These are phyloP conservation scores for Lasioglossum albipes DNA, from an alignment of 1,140 invertebrate genomes.

Conservation along the genomic window DNA sequence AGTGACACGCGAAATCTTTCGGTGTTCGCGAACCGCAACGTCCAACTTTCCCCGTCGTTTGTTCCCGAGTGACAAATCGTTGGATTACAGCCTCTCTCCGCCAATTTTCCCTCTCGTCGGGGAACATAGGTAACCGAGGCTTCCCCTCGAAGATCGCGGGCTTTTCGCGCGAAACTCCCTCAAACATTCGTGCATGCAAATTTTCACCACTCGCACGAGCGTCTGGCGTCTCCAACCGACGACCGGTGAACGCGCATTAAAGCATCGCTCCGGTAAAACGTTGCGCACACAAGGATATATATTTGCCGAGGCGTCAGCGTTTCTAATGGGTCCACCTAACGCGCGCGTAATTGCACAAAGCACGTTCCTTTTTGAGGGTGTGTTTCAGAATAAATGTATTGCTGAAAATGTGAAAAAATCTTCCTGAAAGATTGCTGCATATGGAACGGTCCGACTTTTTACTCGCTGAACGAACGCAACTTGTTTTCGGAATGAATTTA, in stretches of 20 bases:
- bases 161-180: not conserved
- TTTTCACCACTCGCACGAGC: not conserved
- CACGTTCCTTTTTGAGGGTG: no score
- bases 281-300: not conserved
- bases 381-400: no score
- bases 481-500: no score
- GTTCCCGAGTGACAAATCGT: constrained; percentile 9
- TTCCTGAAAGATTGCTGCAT: no score
- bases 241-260: not conserved
- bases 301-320: no score
- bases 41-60: not conserved
- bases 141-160: not conserved
- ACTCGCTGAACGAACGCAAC: no score
- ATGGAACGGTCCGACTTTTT: no score
- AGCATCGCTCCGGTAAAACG: constrained; percentile 7
- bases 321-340: no score
- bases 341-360: no score
- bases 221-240: no score
- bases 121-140: not conserved
- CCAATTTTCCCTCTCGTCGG: constrained; percentile 11
- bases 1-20: not conserved
- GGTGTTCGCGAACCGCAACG: not conserved
- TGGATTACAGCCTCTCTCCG: constrained; percentile 8
- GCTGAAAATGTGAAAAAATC: no score
- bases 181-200: constrained; percentile 21